Percentiles rank a stretch among this genome's conserved stretches.
Conservation (phyloP, 2,888 invertebrate species). For the Poecilus cupreus region DNA sequence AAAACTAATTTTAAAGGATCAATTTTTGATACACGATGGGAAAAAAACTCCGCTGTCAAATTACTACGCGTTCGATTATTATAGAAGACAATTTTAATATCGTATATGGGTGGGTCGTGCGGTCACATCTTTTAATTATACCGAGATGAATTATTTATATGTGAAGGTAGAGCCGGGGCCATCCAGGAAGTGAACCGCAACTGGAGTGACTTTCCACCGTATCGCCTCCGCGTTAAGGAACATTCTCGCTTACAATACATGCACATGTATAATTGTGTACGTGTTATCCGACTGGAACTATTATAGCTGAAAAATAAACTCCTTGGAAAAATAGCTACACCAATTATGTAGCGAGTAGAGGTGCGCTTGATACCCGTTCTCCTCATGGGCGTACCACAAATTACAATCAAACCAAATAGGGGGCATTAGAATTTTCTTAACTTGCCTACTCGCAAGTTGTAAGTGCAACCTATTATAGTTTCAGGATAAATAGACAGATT, state of each 20-base stretch:
- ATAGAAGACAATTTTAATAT: slow-evolving; percentile 59
- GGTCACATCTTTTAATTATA: slow-evolving; percentile 60
- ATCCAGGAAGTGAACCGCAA: slow-evolving; percentile 54
- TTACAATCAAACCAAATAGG: slow-evolving; percentile 27
- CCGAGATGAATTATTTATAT: slow-evolving; percentile 58
- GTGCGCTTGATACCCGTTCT: slow-evolving; percentile 37
- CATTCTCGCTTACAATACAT: not conserved
- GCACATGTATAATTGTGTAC: slow-evolving; percentile 58
- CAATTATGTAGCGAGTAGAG: slow-evolving; percentile 54
- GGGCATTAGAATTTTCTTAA: slow-evolving; percentile 44
- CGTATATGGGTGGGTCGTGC: slow-evolving; percentile 59
- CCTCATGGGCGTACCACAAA: slow-evolving; percentile 44
- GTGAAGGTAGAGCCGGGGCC: slow-evolving; percentile 51
- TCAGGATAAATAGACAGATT: slow-evolving; percentile 2
- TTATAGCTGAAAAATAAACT: slow-evolving; percentile 60
- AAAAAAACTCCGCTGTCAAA: slow-evolving; percentile 46
- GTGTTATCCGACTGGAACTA: slow-evolving; percentile 59
- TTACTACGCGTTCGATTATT: slow-evolving; percentile 57
- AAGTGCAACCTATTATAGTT: not conserved
- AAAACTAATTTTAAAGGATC: slow-evolving; percentile 31
- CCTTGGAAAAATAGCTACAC: slow-evolving; percentile 58
- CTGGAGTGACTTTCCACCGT: slow-evolving; percentile 41
- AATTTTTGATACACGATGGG: slow-evolving; percentile 45
- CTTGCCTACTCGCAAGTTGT: not conserved
- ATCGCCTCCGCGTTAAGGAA: not conserved